Conservation (phyloP, 2,797 vertebrate species). For the Paguma larvata region DNA sequence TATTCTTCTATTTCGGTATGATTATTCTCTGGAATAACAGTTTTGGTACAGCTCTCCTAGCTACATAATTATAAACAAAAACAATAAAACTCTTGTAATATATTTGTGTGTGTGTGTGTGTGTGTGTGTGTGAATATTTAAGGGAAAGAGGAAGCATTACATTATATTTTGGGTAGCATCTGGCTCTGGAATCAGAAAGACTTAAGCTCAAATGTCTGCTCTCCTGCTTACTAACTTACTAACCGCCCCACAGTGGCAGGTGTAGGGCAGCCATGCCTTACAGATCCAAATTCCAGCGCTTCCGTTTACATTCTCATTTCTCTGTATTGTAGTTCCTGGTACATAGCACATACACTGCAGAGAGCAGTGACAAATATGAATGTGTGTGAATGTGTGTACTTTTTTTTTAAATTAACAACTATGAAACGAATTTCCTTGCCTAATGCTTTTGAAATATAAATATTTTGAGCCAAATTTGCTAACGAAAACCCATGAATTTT, state of each 20-base stretch:
- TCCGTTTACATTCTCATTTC: slow-evolving; percentile 27
- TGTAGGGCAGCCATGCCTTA: background rate
- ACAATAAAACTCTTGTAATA: background rate
- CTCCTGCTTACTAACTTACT: background rate
- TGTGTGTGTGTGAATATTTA: background rate
- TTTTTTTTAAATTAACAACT: background rate
- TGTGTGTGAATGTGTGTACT: no score
- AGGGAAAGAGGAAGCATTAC: slow-evolving; percentile 21
- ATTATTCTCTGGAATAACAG: background rate
- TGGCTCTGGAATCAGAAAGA: background rate
- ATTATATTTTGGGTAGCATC: background rate
- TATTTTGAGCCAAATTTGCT: slow-evolving; percentile 49
- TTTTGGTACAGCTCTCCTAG: background rate
- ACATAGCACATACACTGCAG: background rate
- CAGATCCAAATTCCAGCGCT: slow-evolving; percentile 32
- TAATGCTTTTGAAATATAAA: slow-evolving; percentile 49
- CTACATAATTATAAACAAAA: slow-evolving; percentile 11
- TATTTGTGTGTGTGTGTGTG: background rate
- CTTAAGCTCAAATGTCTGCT: slow-evolving; percentile 16
- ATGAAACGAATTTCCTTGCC: background rate
- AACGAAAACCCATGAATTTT: slow-evolving; percentile 37
- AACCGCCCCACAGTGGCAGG: background rate
- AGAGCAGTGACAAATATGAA: background rate
- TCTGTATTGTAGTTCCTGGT: slow-evolving; percentile 8
- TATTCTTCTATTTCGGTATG: background rate